phyloP scores from a whole-genome alignment of 2,113 vertebrate species.

The Indicator indicator region DNA sequence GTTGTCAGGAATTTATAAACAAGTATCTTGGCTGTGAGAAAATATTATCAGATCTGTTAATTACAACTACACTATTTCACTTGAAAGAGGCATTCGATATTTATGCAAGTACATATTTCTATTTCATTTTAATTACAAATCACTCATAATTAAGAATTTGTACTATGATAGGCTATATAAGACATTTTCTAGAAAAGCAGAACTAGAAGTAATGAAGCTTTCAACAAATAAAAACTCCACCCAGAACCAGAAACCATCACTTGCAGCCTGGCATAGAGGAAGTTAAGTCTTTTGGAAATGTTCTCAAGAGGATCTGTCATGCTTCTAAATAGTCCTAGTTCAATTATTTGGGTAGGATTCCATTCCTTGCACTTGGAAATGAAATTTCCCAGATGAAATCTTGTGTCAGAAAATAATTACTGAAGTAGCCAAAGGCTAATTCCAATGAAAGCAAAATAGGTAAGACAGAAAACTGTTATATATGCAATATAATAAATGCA shows the following conservation, averaged over 20 bases:
- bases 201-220: conserved; percentile 13
- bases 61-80: neutral
- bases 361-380: conserved; percentile 25
- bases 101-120: neutral
- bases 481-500: neutral
- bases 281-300: conserved; percentile 48
- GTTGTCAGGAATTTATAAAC: neutral
- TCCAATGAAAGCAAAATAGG: conserved; percentile 61
- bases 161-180: neutral
- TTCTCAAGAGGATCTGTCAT: conserved; percentile 46
- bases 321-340: conserved; percentile 66
- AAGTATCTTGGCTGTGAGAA: neutral
- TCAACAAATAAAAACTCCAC: neutral
- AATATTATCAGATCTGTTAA: neutral
- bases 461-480: conserved; percentile 29
- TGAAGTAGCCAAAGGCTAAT: conserved; percentile 28
- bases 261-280: neutral
- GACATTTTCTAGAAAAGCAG: neutral
- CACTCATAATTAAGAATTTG: neutral
- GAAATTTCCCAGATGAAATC: conserved; percentile 61
- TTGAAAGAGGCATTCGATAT: neutral
- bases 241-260: neutral
- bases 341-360: conserved; percentile 50
- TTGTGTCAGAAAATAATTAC: conserved; percentile 69
- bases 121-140: neutral